Conservation (phyloP, 2,113 vertebrate genomes). For the Anarrhichthys ocellatus region DNA sequence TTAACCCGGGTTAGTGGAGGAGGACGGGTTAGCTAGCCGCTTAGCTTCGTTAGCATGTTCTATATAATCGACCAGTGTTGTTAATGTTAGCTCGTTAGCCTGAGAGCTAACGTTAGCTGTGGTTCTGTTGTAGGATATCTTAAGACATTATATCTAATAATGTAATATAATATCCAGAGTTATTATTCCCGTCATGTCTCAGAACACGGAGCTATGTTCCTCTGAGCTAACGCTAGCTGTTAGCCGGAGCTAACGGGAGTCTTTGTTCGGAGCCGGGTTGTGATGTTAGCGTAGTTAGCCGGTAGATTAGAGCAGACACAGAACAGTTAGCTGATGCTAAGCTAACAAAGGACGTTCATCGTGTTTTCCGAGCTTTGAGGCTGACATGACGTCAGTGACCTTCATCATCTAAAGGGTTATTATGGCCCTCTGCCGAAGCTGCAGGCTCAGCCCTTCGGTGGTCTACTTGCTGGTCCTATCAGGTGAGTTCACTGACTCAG, state of each 20-base stretch:
- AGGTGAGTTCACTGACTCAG: slow-evolving; percentile 24
- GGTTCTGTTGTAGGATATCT: too few species aligned
- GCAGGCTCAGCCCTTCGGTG: background rate
- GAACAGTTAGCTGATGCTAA: background rate
- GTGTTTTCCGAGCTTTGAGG: background rate
- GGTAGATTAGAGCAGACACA: background rate
- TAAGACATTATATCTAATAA: too few species aligned
- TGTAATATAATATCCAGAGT: too few species aligned
- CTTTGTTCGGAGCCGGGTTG: background rate
- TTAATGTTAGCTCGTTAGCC: slow-evolving; percentile 2
- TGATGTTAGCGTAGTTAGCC: background rate
- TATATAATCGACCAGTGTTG: slow-evolving; percentile 23
- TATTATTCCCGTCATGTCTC: background rate
- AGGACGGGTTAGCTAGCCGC: slow-evolving; percentile 11
- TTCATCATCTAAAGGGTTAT: slow-evolving; percentile 2
- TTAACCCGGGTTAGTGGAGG: background rate
- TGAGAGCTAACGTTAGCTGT: background rate
- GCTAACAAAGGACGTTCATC: background rate
- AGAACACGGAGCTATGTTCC: background rate
- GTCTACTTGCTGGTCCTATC: slow-evolving; percentile 16
- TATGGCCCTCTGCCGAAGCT: background rate
- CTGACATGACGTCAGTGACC: slow-evolving; percentile 7
- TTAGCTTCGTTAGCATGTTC: slow-evolving; percentile 43
- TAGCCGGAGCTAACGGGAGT: slow-evolving; percentile 10
- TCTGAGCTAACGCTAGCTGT: background rate